Percentiles rank a stretch among this genome's conserved stretches.
These are phyloP conservation scores for Gonocerus acuteangulatus DNA, from an alignment of 2,888 invertebrate species.

Conservation along the genomic window DNA sequence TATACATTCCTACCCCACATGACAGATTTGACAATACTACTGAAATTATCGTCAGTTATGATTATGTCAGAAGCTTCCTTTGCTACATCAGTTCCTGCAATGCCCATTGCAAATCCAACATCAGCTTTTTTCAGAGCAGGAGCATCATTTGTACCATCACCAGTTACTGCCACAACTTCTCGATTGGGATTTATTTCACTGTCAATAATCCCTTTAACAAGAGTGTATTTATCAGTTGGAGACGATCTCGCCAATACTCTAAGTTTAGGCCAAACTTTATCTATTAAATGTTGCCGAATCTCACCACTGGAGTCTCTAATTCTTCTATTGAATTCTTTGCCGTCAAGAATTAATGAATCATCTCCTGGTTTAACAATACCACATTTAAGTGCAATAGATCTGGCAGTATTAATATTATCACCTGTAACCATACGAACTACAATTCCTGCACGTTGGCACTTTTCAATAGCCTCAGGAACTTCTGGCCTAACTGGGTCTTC, in stretches of 20 bases:
- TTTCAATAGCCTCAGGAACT: conserved; percentile 89
- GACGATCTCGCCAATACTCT: conserved; percentile 94
- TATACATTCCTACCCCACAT: conserved; percentile 99
- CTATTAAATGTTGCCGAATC: conserved; percentile 86
- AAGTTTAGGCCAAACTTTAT: conserved; percentile 94
- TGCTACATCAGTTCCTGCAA: conserved; percentile 98
- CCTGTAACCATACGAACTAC: conserved; percentile 99
- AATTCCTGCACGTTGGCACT: conserved; percentile 95
- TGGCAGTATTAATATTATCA: conserved; percentile 97
- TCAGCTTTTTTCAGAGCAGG: conserved; percentile 97
- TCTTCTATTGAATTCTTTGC: conserved; percentile 92
- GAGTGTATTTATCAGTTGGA: conserved; percentile 94
- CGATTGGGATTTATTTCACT: conserved; percentile 79
- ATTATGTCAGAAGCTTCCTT: conserved; percentile 99
- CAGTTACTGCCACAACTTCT: conserved; percentile 97
- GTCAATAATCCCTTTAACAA: conserved; percentile 98
- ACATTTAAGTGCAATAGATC: conserved; percentile 95
- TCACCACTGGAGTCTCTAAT: conserved; percentile 84
- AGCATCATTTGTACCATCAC: conserved; percentile 97
- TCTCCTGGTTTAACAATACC: conserved; percentile 90
- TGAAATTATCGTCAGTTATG: conserved; percentile 97
- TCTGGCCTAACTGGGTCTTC: conserved; percentile 98
- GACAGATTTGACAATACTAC: conserved; percentile 97
- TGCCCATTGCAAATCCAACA: conserved; percentile 99
- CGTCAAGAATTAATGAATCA: conserved; percentile 92